Percentiles rank a stretch among this genome's conserved stretches.
Conservation (phyloP, 2,888 invertebrate genomes). For the Dynastes tityus region DNA sequence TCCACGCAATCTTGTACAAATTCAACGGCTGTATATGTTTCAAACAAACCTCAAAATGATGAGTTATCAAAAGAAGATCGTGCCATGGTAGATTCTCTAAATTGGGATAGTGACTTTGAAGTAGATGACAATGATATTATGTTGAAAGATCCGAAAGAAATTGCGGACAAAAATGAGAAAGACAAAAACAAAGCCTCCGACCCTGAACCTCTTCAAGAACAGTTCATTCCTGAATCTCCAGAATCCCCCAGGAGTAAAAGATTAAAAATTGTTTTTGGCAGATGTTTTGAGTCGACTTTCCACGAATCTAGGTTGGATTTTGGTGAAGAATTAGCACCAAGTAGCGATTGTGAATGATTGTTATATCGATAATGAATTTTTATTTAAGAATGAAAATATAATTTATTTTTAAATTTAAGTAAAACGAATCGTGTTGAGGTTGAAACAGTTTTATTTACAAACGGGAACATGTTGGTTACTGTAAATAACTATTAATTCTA, state of each 20-base stretch:
- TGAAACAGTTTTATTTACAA: no score
- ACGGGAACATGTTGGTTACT: no score
- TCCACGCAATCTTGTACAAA: constrained; percentile 68
- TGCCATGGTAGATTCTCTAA: constrained; percentile 59
- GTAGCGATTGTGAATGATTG: constrained; percentile 75
- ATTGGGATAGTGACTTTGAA: constrained; percentile 62
- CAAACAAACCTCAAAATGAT: constrained; percentile 64
- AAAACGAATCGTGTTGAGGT: background rate
- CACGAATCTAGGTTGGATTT: constrained; percentile 74
- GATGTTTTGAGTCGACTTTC: constrained; percentile 84
- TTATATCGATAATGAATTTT: background rate
- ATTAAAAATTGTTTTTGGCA: constrained; percentile 78
- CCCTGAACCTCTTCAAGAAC: constrained; percentile 61
- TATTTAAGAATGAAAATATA: background rate
- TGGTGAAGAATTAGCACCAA: constrained; percentile 78
- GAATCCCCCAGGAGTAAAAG: constrained; percentile 74
- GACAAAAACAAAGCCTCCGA: background rate
- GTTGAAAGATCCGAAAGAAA: constrained; percentile 50
- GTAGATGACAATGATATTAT: constrained; percentile 40
- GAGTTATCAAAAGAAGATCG: constrained; percentile 62
- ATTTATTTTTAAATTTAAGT: constrained; percentile 2
- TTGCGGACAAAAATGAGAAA: constrained; percentile 14
- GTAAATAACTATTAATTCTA: no score
- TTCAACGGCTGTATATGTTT: constrained; percentile 62
- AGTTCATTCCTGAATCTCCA: constrained; percentile 76